Conservation (phyloP, 2,113 vertebrate species). For the Craseonycteris thonglongyai region DNA sequence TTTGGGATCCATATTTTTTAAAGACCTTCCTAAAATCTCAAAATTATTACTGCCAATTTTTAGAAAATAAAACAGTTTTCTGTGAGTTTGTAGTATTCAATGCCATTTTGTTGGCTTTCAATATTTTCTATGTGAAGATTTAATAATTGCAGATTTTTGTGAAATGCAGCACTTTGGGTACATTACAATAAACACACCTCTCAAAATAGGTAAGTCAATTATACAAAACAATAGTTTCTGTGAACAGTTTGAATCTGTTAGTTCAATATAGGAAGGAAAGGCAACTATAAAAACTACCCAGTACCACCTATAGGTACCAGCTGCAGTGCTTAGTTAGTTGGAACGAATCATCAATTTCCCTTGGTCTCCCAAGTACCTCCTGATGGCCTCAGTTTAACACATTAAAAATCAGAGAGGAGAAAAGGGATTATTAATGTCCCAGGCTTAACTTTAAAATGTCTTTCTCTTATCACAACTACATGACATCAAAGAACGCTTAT, state of each 20-base stretch:
- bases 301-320: conserved; percentile 38
- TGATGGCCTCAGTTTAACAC: conserved; percentile 50
- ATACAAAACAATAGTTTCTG: conserved; percentile 13
- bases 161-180: not conserved
- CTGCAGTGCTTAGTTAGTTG: conserved; percentile 43
- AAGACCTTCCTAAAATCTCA: not conserved
- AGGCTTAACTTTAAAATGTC: not conserved
- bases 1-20: not conserved
- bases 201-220: not conserved
- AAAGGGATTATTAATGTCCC: not conserved
- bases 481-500: not conserved
- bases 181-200: not conserved
- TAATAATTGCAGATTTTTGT: not conserved
- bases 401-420: not conserved
- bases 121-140: not conserved
- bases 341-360: not conserved
- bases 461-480: not conserved
- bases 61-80: not conserved
- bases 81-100: not conserved
- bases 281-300: conserved; percentile 27
- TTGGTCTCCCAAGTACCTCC: conserved; percentile 54
- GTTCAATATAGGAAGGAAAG: conserved; percentile 16
- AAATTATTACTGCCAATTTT: not conserved
- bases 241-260: not conserved
- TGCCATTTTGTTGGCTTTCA: not conserved